Conservation (phyloP, 1,140 invertebrate genomes). For the Laupala kohalensis region DNA sequence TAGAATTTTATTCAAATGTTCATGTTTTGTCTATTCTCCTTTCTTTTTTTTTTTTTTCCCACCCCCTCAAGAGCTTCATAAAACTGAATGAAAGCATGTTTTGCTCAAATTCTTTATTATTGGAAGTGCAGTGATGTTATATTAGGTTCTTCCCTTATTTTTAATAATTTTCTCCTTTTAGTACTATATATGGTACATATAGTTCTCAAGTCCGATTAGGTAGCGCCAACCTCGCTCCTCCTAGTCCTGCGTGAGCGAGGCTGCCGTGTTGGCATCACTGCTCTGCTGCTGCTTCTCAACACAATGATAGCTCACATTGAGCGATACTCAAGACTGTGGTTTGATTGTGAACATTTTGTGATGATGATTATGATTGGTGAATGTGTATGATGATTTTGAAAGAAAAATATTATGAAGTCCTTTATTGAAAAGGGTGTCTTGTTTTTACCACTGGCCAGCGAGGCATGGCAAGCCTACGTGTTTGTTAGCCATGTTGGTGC, state of each 20-base stretch:
- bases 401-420: background rate
- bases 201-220: background rate
- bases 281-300: conserved; percentile 1
- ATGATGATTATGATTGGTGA: conserved; percentile 2
- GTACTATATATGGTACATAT: background rate
- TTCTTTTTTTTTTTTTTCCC: background rate
- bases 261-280: background rate
- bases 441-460: background rate
- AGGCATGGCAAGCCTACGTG: background rate
- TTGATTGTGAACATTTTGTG: background rate
- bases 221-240: background rate
- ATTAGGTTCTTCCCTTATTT: too few species aligned
- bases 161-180: background rate
- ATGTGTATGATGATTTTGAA: conserved; percentile 2
- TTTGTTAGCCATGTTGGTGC: too few species aligned
- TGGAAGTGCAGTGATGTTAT: background rate
- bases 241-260: background rate
- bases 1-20: background rate
- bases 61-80: background rate
- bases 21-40: background rate
- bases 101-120: conserved; percentile 5
- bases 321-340: conserved; percentile 7
- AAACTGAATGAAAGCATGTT: background rate
- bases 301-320: conserved; percentile 9
- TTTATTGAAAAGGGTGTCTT: background rate